Evolutionary conservation across 2,888 invertebrate species (phyloP).

Genomic region (Drosophila atripex): DNA sequence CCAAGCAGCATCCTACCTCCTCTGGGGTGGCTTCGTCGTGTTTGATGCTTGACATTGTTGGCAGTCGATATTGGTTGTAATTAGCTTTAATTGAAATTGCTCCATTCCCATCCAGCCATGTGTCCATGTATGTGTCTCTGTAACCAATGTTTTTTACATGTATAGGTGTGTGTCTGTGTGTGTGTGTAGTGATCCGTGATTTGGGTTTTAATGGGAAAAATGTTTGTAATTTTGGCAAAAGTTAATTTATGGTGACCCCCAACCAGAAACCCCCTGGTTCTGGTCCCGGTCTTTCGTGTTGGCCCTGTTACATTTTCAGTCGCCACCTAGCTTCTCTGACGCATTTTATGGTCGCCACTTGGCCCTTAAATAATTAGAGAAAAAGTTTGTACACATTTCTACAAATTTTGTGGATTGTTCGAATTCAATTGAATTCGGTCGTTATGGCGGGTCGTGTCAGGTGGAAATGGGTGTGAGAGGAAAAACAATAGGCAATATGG

Average conservation of each 20-base stretch:
- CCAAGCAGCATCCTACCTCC: slow-evolving; percentile 21
- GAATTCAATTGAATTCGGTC: slow-evolving; percentile 30
- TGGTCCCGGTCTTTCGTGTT: background rate
- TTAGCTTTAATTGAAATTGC: slow-evolving; percentile 82
- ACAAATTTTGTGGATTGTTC: slow-evolving; percentile 42
- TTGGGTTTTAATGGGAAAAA: slow-evolving; percentile 76
- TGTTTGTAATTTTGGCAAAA: slow-evolving; percentile 64
- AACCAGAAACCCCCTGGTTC: slow-evolving; percentile 18
- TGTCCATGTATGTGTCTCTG: slow-evolving; percentile 16
- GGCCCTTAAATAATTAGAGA: slow-evolving; percentile 50
- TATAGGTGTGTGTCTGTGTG: background rate
- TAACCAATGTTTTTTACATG: slow-evolving; percentile 6
- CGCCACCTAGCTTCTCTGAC: slow-evolving; percentile 14
- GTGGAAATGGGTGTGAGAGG: slow-evolving; percentile 9
- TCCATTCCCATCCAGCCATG: slow-evolving; percentile 64
- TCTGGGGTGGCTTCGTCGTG: slow-evolving; percentile 52
- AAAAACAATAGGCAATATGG: slow-evolving; percentile 26
- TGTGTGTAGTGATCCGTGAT: slow-evolving; percentile 56
- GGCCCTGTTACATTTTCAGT: slow-evolving; percentile 17
- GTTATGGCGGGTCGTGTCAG: slow-evolving; percentile 10
- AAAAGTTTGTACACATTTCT: slow-evolving; percentile 43
- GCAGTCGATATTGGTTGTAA: slow-evolving; percentile 80
- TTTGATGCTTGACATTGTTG: slow-evolving; percentile 76
- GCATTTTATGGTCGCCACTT: slow-evolving; percentile 36
- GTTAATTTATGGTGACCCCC: slow-evolving; percentile 73